Evolutionary conservation across 2,888 invertebrate species (phyloP).

Genomic region (Neuroscelio doddi): DNA sequence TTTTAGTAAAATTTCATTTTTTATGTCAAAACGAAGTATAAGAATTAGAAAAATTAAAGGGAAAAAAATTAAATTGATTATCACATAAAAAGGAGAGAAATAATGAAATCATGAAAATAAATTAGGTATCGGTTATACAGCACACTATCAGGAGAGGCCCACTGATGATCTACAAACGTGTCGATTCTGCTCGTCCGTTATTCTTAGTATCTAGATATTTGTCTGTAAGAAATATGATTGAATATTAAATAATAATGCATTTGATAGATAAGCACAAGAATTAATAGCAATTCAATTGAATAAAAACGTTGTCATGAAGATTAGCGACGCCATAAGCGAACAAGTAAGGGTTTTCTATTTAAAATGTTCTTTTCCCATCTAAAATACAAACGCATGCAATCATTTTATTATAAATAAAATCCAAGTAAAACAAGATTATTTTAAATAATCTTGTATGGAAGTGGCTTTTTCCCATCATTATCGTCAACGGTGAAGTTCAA

Average conservation of each 20-base stretch:
- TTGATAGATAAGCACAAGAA: conserved; percentile 4
- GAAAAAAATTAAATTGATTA: conserved; percentile 62
- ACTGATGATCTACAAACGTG: conserved; percentile 69
- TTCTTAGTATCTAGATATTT: conserved; percentile 70
- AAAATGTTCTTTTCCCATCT: conserved; percentile 1
- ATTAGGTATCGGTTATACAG: conserved; percentile 69
- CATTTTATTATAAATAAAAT: neutral
- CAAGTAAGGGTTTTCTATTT: conserved; percentile 9
- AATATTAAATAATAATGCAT: conserved; percentile 33
- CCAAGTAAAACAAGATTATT: too few species aligned
- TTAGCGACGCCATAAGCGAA: neutral
- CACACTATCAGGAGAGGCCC: conserved; percentile 67
- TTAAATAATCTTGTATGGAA: too few species aligned
- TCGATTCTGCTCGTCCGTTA: conserved; percentile 71
- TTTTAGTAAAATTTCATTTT: too few species aligned
- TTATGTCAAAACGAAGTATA: neutral
- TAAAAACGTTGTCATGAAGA: conserved; percentile 11
- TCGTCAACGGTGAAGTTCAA: too few species aligned
- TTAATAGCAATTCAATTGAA: conserved; percentile 21
- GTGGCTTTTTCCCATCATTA: too few species aligned
- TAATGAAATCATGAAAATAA: conserved; percentile 64
- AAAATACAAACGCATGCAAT: conserved; percentile 11
- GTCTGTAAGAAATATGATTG: conserved; percentile 69
- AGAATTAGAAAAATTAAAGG: neutral
- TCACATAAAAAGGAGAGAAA: conserved; percentile 46